Percentiles rank a stretch among this genome's conserved stretches.
phyloP scores from a whole-genome alignment of 2,797 vertebrate species.

The Kryptopterus vitreolus region DNA sequence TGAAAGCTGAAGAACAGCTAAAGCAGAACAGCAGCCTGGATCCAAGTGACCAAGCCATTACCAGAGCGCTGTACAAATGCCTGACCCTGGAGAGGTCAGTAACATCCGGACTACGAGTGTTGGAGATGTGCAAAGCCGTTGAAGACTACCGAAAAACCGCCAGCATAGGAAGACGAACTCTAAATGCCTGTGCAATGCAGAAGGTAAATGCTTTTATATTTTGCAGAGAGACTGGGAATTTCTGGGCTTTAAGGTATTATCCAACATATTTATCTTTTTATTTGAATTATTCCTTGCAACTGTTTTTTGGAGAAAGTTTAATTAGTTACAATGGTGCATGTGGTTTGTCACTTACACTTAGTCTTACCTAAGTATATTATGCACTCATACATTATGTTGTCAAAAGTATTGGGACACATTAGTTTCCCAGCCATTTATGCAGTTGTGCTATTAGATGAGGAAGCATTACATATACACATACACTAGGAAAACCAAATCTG shows the following conservation, averaged over 20 bases:
- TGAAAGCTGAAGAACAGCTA: conserved; percentile 61
- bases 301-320: not conserved
- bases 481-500: too few species aligned
- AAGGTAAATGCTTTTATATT: conserved; percentile 63
- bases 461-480: too few species aligned
- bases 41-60: conserved; percentile 71
- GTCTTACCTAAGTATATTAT: not conserved
- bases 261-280: not conserved
- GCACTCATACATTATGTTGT: not conserved
- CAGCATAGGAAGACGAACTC: conserved; percentile 64
- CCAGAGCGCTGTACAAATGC: conserved; percentile 69
- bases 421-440: too few species aligned
- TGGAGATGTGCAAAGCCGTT: conserved; percentile 64
- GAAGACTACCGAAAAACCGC: conserved; percentile 61
- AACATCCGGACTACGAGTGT: conserved; percentile 69
- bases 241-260: not conserved
- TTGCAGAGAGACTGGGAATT: not conserved
- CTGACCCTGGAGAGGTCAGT: conserved; percentile 76
- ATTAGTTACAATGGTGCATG: not conserved
- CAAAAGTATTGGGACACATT: too few species aligned
- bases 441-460: too few species aligned
- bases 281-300: not conserved
- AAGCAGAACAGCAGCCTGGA: conserved; percentile 64
- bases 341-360: not conserved
- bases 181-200: conserved; percentile 67